Conservation (phyloP, 2,888 invertebrate genomes). For the Caenorhabditis macrosperma region DNA sequence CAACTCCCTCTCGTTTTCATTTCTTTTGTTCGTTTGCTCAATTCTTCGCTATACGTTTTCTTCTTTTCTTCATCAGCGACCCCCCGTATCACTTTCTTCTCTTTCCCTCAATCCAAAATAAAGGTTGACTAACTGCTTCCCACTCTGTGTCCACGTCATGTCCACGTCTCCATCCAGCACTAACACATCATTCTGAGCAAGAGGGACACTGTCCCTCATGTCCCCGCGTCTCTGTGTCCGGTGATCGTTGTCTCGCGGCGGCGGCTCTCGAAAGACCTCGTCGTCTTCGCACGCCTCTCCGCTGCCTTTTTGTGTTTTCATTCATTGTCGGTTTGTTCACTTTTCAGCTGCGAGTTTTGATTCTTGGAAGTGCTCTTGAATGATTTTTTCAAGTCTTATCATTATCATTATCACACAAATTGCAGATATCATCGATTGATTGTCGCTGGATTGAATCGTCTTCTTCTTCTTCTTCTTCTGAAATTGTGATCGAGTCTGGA, state of each 20-base stretch:
- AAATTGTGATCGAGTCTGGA: conserved; percentile 5
- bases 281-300: conserved; percentile 14
- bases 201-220: conserved; percentile 4
- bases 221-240: conserved; percentile 53
- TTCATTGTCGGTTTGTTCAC: background rate
- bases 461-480: background rate
- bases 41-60: conserved; percentile 1
- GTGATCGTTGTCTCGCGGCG: conserved; percentile 47
- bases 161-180: conserved; percentile 39
- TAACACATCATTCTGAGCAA: conserved; percentile 12
- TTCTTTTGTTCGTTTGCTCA: conserved; percentile 17
- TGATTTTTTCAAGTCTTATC: conserved; percentile 18
- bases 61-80: conserved; percentile 26
- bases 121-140: conserved; percentile 49
- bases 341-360: conserved; percentile 21
- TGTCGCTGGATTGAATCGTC: background rate
- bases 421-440: conserved; percentile 14
- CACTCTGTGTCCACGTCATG: conserved; percentile 53
- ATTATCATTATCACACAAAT: conserved; percentile 30
- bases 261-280: conserved; percentile 12
- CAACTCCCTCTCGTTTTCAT: conserved; percentile 30
- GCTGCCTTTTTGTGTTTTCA: conserved; percentile 33
- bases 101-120: conserved; percentile 39
- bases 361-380: conserved; percentile 54
- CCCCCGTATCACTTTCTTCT: conserved; percentile 51